Base-by-base conservation (phyloP, 2,797 vertebrate species). In the Paratrypauchen microcephalus region DNA sequence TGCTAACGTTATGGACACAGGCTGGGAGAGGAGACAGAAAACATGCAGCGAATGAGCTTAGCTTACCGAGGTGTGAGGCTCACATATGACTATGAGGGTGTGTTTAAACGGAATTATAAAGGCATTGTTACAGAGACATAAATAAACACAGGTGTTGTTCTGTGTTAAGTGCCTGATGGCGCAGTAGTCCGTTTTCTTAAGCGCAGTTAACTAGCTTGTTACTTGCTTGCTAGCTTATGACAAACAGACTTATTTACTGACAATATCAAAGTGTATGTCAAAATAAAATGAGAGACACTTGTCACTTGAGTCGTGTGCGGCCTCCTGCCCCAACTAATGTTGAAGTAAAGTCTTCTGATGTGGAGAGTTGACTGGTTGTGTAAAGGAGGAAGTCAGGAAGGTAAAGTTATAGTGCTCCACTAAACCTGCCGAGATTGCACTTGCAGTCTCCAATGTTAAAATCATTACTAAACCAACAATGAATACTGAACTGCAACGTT, bases 221-320 rank as follows among this genome's bases (percentile, higher is more conserved):
- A 45, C 13, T 15, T 45, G 39, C 39, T 66, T 59, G 57, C 4
- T 55, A 67, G 73, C 78, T 39, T 72, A 78, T 75, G 70, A 48
- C 39, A 68, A 12, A 63, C 72, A 32, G 21, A 12, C 21, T 24
- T 45, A 16, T 45, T 15, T 45, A 55, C 9, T 75, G 65, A 54
- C 3, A 65, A 78, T 69, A 67, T 75, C 67, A 81, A 87, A 89
- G 86, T 90, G n/a, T 87, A 52, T 54, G 23, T 2, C 13, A 3
- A 57, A 30, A 19, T 21, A 26, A 54, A 28, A 12, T 30, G 36
- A 23, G 2, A 16, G 5, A 58, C 19, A 28, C 72, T 54, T 23
- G 0, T 5, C 4, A 41, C 24, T 26, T 0, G 19, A 30, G 15
- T 45, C 1, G 26, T 50, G 16, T 23, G 13, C 47, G 72, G 55